These are phyloP conservation scores for Scelioninae gen. 1 DNA, from an alignment of 2,888 invertebrate species.

Conservation along the genomic window DNA sequence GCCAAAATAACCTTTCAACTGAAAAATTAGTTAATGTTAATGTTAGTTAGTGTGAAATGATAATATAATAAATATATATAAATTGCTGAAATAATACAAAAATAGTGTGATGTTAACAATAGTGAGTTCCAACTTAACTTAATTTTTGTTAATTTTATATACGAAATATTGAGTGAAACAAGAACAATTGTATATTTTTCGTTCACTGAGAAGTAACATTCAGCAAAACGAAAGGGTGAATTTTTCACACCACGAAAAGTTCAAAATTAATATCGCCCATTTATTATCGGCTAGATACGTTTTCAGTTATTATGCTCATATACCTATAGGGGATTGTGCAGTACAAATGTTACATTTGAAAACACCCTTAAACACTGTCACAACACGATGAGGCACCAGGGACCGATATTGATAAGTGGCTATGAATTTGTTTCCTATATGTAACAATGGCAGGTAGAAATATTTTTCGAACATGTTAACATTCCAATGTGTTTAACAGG, in stretches of 20 bases:
- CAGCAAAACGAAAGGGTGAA: constrained; percentile 30
- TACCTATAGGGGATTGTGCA: constrained; percentile 59
- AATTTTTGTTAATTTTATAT: no score
- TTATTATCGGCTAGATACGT: constrained; percentile 78
- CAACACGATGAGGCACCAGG: constrained; percentile 78
- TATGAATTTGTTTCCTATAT: constrained; percentile 77
- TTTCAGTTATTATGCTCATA: constrained; percentile 70
- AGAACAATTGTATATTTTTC: constrained; percentile 9
- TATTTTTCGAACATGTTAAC: constrained; percentile 8
- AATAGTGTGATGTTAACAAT: no score
- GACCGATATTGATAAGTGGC: constrained; percentile 78
- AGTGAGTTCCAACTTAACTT: no score
- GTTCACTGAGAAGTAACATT: constrained; percentile 15
- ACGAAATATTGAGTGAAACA: no score
- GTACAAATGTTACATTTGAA: constrained; percentile 76
- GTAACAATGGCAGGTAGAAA: constrained; percentile 75
- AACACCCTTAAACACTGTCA: constrained; percentile 81
- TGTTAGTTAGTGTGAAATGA: no score
- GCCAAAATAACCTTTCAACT: no score
- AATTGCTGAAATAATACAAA: no score
- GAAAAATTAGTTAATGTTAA: no score
- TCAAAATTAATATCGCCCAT: constrained; percentile 81
- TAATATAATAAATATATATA: no score
- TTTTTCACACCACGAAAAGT: constrained; percentile 68
- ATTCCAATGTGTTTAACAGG: constrained; percentile 3